These are phyloP conservation scores for Ceratosolen solmsi DNA, from an alignment of 1,140 invertebrate species.

Conservation along the genomic window DNA sequence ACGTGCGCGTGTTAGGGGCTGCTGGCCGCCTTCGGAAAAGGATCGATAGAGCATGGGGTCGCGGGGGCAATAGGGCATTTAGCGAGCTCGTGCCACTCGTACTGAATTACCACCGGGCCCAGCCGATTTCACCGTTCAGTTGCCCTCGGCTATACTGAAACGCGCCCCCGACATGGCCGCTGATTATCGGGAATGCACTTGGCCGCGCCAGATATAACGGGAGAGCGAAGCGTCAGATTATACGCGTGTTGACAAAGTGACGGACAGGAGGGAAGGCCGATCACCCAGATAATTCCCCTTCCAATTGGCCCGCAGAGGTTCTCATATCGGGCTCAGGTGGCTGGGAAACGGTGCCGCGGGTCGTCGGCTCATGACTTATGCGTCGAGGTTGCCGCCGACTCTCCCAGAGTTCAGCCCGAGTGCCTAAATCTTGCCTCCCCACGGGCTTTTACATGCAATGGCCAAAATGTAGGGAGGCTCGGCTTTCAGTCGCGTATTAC, in stretches of 20 bases:
- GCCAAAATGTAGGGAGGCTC: too few species aligned
- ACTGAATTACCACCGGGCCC: slow-evolving; percentile 51
- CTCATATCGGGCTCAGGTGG: slow-evolving; percentile 37
- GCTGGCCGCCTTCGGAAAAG: neutral
- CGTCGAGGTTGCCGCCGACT: neutral
- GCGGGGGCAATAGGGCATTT: too few species aligned
- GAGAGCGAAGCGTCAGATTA: slow-evolving; percentile 61
- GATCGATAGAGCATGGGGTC: neutral
- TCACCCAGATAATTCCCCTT: slow-evolving; percentile 54
- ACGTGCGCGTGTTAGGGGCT: neutral
- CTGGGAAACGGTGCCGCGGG: too few species aligned
- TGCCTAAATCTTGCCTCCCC: neutral
- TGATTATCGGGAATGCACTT: slow-evolving; percentile 63
- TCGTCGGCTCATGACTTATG: neutral
- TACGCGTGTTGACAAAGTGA: slow-evolving; percentile 67
- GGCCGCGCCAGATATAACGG: slow-evolving; percentile 62
- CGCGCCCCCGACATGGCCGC: too few species aligned
- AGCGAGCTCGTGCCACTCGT: neutral
- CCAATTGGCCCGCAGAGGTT: slow-evolving; percentile 45
- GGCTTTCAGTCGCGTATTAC: too few species aligned
- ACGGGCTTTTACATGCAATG: too few species aligned
- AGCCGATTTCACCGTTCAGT: slow-evolving; percentile 63
- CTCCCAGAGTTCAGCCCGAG: neutral
- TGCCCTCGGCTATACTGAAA: too few species aligned
- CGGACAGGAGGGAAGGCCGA: slow-evolving; percentile 56